A percentile compares a stretch with the other conserved stretches of the same genome.
phyloP scores from a whole-genome alignment of 2,888 invertebrate genomes.

The Hemithea aestivaria region DNA sequence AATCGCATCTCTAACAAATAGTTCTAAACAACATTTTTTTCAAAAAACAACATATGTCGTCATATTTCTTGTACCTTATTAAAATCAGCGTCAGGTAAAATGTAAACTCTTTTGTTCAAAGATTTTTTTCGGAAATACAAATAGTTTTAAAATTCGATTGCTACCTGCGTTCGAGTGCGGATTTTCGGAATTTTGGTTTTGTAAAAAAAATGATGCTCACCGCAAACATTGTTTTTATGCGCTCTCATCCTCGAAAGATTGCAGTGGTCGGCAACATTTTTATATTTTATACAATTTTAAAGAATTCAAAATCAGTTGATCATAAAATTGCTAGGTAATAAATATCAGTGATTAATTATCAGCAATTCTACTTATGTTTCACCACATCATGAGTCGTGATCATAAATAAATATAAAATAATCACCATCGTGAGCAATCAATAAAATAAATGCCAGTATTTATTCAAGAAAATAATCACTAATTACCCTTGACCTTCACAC shows the following conservation, averaged over 20 bases:
- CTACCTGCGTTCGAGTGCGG: constrained; percentile 73
- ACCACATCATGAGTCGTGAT: too few relatives aligned
- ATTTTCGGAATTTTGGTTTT: constrained; percentile 69
- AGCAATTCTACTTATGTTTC: too few relatives aligned
- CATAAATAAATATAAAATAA: too few relatives aligned
- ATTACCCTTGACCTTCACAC: background rate
- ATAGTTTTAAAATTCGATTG: constrained; percentile 67
- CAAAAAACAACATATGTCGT: constrained; percentile 54
- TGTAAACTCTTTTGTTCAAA: constrained; percentile 58
- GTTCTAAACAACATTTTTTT: constrained; percentile 44
- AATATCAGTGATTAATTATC: too few relatives aligned
- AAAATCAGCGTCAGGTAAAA: constrained; percentile 73
- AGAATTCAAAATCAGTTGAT: too few relatives aligned
- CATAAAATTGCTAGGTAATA: too few relatives aligned
- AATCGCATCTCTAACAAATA: constrained; percentile 64
- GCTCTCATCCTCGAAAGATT: constrained; percentile 42
- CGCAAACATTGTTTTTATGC: constrained; percentile 76
- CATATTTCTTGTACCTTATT: constrained; percentile 74
- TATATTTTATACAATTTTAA: background rate
- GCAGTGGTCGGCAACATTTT: constrained; percentile 43
- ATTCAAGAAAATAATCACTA: background rate
- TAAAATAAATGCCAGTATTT: background rate
- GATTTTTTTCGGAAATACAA: constrained; percentile 73
- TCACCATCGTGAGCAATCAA: background rate
- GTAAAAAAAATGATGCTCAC: constrained; percentile 67